phyloP scores from a whole-genome alignment of 2,888 invertebrate species.

The Luffia ferchaultella region DNA sequence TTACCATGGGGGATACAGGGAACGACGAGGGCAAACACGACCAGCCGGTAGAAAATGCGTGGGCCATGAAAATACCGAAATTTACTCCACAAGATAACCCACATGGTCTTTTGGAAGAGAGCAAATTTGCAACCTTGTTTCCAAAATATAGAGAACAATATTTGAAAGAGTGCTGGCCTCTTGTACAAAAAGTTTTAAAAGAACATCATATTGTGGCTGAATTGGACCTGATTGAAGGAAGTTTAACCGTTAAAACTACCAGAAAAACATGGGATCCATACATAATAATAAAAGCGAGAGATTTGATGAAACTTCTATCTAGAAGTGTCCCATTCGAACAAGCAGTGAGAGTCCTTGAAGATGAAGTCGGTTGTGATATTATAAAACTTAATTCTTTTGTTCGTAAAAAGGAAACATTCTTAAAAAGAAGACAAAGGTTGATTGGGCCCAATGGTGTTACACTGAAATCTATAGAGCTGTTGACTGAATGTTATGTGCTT shows the following conservation, averaged over 20 bases:
- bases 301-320: conserved; percentile 93
- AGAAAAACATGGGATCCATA: conserved; percentile 99
- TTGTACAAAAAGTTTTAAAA: conserved; percentile 85
- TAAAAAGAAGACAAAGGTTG: conserved; percentile 91
- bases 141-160: conserved; percentile 98
- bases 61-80: conserved; percentile 85
- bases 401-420: conserved; percentile 91
- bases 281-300: conserved; percentile 94
- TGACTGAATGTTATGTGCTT: conserved; percentile 95
- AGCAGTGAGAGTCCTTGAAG: conserved; percentile 84
- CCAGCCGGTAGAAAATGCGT: conserved; percentile 78
- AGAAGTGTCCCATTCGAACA: conserved; percentile 98
- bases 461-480: conserved; percentile 93
- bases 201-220: conserved; percentile 86
- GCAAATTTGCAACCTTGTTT: conserved; percentile 95
- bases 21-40: conserved; percentile 28
- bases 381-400: conserved; percentile 95
- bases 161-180: conserved; percentile 92
- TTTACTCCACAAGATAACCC: conserved; percentile 92
- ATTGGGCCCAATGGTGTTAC: conserved; percentile 99
- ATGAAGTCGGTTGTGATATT: conserved; percentile 93
- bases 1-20: conserved; percentile 25
- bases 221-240: conserved; percentile 91
- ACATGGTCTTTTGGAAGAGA: conserved; percentile 88
- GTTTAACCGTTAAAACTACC: conserved; percentile 94